Percentiles rank a stretch among this genome's conserved stretches.
phyloP scores from a whole-genome alignment of 2,888 invertebrate genomes.

The Lasioglossum calceatum region DNA sequence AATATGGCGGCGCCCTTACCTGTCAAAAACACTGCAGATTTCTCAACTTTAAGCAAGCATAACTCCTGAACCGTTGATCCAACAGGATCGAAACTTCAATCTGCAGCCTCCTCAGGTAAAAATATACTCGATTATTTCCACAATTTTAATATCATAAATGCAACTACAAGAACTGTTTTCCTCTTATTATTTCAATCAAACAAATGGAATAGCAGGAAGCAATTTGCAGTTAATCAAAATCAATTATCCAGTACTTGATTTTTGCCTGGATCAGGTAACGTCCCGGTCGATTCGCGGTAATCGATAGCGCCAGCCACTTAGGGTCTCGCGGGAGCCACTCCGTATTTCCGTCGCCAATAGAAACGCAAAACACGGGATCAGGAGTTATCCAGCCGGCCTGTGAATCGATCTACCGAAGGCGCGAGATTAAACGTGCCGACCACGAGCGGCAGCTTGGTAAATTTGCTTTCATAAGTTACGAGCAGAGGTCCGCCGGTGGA shows the following conservation, averaged over 20 bases:
- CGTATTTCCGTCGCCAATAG: conserved; percentile 19
- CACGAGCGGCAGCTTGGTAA: conserved; percentile 14
- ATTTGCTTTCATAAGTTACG: conserved; percentile 30
- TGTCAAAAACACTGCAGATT: no score
- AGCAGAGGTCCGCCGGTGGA: conserved; percentile 9
- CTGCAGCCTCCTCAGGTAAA: no score
- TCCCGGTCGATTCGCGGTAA: not conserved
- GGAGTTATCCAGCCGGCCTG: not conserved
- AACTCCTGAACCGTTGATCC: no score
- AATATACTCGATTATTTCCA: no score
- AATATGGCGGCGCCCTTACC: no score
- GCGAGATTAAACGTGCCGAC: conserved; percentile 31
- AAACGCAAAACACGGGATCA: not conserved
- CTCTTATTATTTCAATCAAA: fast-evolving
- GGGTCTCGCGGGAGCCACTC: conserved; percentile 17
- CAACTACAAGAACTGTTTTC: not conserved
- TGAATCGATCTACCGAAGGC: conserved; percentile 34
- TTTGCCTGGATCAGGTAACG: not conserved
- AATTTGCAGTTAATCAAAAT: not conserved
- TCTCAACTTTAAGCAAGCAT: no score
- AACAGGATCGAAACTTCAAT: no score
- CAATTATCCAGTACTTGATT: not conserved
- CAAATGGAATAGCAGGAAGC: not conserved
- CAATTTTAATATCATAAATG: no score
- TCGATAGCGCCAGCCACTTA: conserved; percentile 14